Conservation (phyloP, 2,797 vertebrate species). For the Lepilemur septentrionalis region DNA sequence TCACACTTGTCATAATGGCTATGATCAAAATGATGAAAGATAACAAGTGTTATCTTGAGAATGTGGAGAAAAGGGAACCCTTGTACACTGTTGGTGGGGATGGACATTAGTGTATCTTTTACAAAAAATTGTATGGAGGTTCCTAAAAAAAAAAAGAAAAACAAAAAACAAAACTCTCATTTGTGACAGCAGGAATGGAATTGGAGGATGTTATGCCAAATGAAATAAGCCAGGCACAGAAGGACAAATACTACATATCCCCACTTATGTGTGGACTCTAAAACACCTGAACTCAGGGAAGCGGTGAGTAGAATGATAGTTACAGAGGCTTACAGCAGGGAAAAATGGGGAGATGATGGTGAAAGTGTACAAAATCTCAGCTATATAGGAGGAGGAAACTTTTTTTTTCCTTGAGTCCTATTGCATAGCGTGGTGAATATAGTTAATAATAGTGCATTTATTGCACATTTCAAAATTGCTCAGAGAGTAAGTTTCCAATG, state of each 20-base stretch:
- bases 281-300: background rate
- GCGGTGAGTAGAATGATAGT: background rate
- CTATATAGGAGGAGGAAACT: background rate
- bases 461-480: background rate
- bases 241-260: background rate
- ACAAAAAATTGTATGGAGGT: too few relatives aligned
- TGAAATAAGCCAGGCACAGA: too few relatives aligned
- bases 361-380: background rate
- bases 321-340: background rate
- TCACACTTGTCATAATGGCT: background rate
- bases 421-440: background rate
- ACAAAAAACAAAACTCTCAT: background rate
- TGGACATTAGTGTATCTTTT: background rate
- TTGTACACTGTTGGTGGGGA: background rate
- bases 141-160: background rate
- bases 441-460: background rate
- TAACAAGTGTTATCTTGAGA: background rate
- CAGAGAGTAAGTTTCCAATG: background rate
- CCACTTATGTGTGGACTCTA: background rate
- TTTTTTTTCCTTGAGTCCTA: background rate
- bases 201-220: background rate
- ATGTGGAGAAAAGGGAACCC: background rate
- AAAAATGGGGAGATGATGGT: background rate
- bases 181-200: background rate
- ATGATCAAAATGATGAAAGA: background rate